Evolutionary conservation across 2,888 invertebrate species (phyloP), one percentile per base, ranked within the genome.

Genomic region (Exocentrus adspersus): DNA sequence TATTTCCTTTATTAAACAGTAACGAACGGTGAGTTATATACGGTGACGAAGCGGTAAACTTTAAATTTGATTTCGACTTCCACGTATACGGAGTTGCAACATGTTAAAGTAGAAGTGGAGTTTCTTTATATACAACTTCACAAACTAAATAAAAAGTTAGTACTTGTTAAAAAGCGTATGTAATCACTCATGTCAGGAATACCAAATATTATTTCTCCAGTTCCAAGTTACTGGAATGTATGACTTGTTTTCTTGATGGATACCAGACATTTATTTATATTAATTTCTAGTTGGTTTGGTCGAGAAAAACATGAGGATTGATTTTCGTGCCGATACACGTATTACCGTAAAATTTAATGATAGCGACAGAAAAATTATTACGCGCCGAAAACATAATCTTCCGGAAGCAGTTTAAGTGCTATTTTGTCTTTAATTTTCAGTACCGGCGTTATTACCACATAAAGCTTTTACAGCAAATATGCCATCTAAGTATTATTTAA

Each of bases 401-500:
- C 37, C 37, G 37, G 37, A 2, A 28, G 17, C 28, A 16, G 28
- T 16, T 28, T 48, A 48, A 48, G 28, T 20, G 48, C 28, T 48
- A 28, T 48, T 30, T 28, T 9, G 28, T 28, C 48, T 48, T 48
- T 48, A 48, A 48, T 28, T 48, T 48, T 48, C 9, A 48, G 19
- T 48, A 28, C 7, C 28, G 28, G 10, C 9, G 28, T 48, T 48
- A 48, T 48, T 48, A 16, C 17, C 28, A 28, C 17, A 28, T 48
- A 48, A 48, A 48, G 28, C 5, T 48, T 48, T 48, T 48, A 48
- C 24, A 28, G 28, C 24, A 24, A 48, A 48, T 24, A 48, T 48
- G 48, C 17, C 48, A 48, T 28, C 48, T 28, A 48, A 17, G 48
- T 48, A 48, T 48, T 48, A 30, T 48, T 48, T 48, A 48, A 48